phyloP scores from a whole-genome alignment of 2,797 vertebrate species.

The Tinamus major region DNA sequence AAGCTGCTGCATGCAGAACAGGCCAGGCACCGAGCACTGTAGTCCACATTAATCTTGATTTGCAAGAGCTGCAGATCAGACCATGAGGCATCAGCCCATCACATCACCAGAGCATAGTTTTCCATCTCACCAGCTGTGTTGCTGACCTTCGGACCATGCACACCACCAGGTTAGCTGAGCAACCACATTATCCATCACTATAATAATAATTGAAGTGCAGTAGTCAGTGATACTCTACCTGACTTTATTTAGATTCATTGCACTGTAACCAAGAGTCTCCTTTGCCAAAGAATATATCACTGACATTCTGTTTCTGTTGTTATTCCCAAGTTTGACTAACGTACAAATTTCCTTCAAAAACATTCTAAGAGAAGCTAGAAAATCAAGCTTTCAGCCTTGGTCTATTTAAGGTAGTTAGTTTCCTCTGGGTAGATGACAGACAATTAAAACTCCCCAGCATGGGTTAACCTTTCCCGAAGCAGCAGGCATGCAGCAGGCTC shows the following conservation, averaged over 20 bases:
- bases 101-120: constrained; percentile 4
- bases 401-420: not conserved
- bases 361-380: not conserved
- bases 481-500: not conserved
- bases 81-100: not conserved
- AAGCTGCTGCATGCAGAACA: not conserved
- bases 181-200: constrained; percentile 41
- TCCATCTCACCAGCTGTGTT: constrained; percentile 48
- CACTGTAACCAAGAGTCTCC: not conserved
- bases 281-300: not conserved
- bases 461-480: constrained; percentile 36
- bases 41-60: constrained; percentile 47
- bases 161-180: not conserved
- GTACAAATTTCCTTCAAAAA: not conserved
- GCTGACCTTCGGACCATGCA: constrained; percentile 26
- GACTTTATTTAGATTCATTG: constrained; percentile 52
- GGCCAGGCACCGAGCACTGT: not conserved
- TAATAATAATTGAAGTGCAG: constrained; percentile 39
- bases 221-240: constrained; percentile 2
- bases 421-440: constrained; percentile 6
- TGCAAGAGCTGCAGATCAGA: not conserved
- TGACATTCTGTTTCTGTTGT: not conserved
- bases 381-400: not conserved
- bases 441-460: constrained; percentile 37
- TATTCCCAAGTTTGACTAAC: not conserved